Evolutionary conservation across 2,888 invertebrate genomes (phyloP).

Genomic region (Eristalinus sepulchralis): DNA sequence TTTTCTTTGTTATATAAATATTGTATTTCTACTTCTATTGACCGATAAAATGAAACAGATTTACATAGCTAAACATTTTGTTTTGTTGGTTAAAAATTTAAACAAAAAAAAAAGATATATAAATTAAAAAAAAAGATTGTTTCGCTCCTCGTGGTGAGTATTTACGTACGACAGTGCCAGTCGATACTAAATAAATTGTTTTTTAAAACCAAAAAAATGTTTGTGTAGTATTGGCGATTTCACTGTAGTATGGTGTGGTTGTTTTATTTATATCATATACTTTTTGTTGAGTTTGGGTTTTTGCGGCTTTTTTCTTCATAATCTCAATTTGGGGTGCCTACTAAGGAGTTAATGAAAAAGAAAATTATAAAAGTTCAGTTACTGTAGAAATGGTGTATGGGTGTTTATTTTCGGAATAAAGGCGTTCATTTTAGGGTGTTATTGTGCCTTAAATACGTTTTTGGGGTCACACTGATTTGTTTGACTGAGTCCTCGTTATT

Average conservation of each 20-base stretch:
- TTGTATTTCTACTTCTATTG: constrained; percentile 13
- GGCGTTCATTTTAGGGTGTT: too few relatives aligned
- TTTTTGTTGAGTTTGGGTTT: constrained; percentile 35
- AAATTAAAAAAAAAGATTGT: constrained; percentile 11
- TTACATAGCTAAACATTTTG: constrained; percentile 42
- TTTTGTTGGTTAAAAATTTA: constrained; percentile 44
- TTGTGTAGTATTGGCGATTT: constrained; percentile 53
- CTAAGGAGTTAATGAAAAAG: neutral
- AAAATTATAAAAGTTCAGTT: neutral
- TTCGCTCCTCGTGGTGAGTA: constrained; percentile 63
- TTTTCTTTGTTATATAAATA: constrained; percentile 41
- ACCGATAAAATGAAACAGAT: constrained; percentile 11
- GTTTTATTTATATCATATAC: neutral
- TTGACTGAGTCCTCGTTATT: too few relatives aligned
- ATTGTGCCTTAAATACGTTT: too few relatives aligned
- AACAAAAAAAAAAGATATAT: constrained; percentile 3
- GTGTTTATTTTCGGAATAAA: too few relatives aligned
- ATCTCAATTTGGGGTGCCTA: constrained; percentile 19
- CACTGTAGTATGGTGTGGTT: constrained; percentile 54
- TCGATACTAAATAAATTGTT: constrained; percentile 24
- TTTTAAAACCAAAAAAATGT: constrained; percentile 29
- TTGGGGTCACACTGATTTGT: too few relatives aligned
- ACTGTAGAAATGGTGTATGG: constrained; percentile 22
- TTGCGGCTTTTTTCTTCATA: constrained; percentile 18
- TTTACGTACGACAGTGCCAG: constrained; percentile 42